These are phyloP conservation scores for Crypturellus undulatus DNA, from an alignment of 2,113 vertebrate species.

Conservation along the genomic window DNA sequence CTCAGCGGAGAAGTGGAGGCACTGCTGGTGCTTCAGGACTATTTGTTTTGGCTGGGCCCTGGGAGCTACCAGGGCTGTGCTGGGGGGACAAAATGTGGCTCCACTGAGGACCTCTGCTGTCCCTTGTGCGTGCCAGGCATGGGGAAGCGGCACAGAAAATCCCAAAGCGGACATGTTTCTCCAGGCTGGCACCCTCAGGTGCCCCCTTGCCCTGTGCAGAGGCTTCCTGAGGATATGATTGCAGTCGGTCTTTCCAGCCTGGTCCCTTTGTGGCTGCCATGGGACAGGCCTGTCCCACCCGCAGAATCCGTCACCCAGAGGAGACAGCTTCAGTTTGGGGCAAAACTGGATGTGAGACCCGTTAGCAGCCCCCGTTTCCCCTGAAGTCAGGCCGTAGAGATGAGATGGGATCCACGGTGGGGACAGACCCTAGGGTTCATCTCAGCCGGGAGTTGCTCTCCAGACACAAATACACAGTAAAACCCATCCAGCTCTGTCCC, in stretches of 20 bases:
- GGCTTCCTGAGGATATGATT: neutral
- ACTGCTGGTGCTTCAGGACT: too few relatives aligned
- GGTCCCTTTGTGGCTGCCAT: neutral
- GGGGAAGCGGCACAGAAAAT: neutral
- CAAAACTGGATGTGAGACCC: neutral
- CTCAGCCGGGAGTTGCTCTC: neutral
- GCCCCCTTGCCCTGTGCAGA: neutral
- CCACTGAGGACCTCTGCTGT: too few relatives aligned
- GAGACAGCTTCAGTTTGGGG: neutral
- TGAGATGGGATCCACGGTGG: neutral
- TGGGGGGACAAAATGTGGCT: too few relatives aligned
- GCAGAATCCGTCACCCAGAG: too few relatives aligned
- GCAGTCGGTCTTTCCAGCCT: neutral
- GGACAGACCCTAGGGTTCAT: neutral
- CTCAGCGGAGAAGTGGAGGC: neutral
- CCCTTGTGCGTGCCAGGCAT: too few relatives aligned
- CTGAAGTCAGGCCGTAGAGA: neutral
- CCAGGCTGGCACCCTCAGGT: too few relatives aligned
- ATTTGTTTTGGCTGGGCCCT: too few relatives aligned
- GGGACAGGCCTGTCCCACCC: too few relatives aligned
- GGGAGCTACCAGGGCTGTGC: too few relatives aligned
- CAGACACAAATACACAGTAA: neutral
- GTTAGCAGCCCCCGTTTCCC: neutral
- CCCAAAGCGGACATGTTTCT: neutral
- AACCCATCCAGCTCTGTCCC: neutral